Percentiles rank a stretch among this genome's conserved stretches.
Conservation (phyloP, 2,888 invertebrate genomes). For the Druceiella hillmani region DNA sequence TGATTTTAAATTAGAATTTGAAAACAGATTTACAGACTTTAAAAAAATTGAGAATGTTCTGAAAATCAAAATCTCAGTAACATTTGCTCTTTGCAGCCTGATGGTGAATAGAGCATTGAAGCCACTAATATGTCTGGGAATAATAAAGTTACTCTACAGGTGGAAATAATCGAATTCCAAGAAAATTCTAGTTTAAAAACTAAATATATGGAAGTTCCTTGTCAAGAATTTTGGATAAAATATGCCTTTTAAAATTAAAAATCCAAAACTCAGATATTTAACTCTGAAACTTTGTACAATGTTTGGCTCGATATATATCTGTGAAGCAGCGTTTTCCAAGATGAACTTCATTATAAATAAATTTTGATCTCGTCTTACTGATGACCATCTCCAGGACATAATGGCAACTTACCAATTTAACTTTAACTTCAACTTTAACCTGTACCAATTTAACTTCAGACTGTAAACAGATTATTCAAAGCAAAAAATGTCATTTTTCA, state of each 20-base stretch:
- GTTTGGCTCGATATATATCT: slow-evolving; percentile 2
- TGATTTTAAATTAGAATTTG: too few relatives aligned
- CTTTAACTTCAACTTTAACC: neutral
- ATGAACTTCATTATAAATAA: neutral
- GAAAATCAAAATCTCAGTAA: too few relatives aligned
- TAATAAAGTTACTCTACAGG: slow-evolving; percentile 19
- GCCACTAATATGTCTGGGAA: slow-evolving; percentile 13
- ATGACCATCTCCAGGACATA: slow-evolving; percentile 1
- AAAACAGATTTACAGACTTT: too few relatives aligned
- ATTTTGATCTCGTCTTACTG: neutral
- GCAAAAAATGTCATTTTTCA: too few relatives aligned
- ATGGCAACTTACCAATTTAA: neutral
- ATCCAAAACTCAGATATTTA: neutral
- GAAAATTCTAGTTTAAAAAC: slow-evolving; percentile 1
- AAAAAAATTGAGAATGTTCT: too few relatives aligned
- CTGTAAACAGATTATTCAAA: neutral
- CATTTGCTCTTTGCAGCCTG: too few relatives aligned
- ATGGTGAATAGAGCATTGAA: too few relatives aligned
- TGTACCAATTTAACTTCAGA: slow-evolving; percentile 1
- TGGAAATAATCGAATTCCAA: slow-evolving; percentile 14
- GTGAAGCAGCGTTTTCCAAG: slow-evolving; percentile 1
- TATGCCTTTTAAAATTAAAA: slow-evolving; percentile 11
- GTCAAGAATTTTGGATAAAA: slow-evolving; percentile 13
- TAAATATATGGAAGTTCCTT: neutral
- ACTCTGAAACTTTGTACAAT: slow-evolving; percentile 2